A percentile compares a stretch with the other conserved stretches of the same genome.
These are phyloP conservation scores for Microvelia longipes DNA, from an alignment of 1,140 invertebrate species.

Conservation along the genomic window DNA sequence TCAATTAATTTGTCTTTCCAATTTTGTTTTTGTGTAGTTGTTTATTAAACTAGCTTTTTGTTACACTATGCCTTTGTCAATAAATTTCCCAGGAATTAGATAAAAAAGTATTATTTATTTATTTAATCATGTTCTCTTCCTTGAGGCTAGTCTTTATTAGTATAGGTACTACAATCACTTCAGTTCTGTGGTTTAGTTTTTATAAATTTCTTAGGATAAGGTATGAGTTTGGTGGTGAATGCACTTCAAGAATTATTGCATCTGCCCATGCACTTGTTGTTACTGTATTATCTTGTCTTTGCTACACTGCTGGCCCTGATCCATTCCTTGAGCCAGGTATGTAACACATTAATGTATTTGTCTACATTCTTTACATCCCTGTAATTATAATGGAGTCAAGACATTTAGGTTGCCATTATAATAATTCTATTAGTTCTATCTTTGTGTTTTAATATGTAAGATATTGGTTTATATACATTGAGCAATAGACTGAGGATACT, in stretches of 20 bases:
- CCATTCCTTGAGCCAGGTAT: slow-evolving; percentile 11
- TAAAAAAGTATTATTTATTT: not conserved
- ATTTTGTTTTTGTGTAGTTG: no score
- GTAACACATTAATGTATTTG: no score
- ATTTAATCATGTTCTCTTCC: not conserved
- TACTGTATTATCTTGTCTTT: slow-evolving; percentile 8
- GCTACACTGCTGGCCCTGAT: slow-evolving; percentile 7
- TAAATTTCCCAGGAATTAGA: not conserved
- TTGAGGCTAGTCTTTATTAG: not conserved
- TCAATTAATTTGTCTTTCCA: no score
- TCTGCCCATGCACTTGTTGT: slow-evolving; percentile 13
- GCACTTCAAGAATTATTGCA: slow-evolving; percentile 12
- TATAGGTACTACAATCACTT: not conserved
- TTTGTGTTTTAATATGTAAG: no score
- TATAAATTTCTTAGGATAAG: slow-evolving; percentile 5
- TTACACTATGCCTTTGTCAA: not conserved
- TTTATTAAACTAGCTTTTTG: not conserved
- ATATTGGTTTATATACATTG: no score
- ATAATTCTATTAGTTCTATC: no score
- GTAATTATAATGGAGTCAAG: no score
- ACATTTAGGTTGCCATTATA: no score
- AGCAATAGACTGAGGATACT: no score
- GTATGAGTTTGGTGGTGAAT: slow-evolving; percentile 12
- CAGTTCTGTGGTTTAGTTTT: slow-evolving; percentile 8
- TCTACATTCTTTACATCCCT: not conserved